These are phyloP conservation scores for Lymantria monacha DNA, from an alignment of 2,888 invertebrate genomes.

Conservation along the genomic window DNA sequence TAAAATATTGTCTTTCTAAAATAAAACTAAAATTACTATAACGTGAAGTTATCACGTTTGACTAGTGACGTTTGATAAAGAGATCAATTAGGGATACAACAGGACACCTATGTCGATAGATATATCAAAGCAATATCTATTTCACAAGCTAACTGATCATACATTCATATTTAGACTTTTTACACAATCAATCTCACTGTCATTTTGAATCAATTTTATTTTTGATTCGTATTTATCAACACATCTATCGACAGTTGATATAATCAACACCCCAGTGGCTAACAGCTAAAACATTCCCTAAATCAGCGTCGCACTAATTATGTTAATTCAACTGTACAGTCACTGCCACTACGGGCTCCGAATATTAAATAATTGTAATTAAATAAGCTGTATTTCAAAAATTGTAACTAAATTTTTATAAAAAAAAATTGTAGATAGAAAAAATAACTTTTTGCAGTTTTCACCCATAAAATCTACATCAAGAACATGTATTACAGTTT, in stretches of 20 bases:
- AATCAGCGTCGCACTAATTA: slow-evolving; percentile 29
- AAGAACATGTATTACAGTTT: not conserved
- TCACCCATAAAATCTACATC: not conserved
- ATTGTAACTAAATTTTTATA: not conserved
- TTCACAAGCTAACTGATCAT: slow-evolving; percentile 4
- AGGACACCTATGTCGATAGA: slow-evolving; percentile 22
- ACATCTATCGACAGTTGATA: slow-evolving; percentile 18
- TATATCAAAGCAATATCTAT: slow-evolving; percentile 8
- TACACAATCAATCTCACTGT: slow-evolving; percentile 11
- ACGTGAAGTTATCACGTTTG: slow-evolving; percentile 52
- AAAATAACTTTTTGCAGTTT: too few species aligned
- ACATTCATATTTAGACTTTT: slow-evolving; percentile 13
- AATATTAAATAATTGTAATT: slow-evolving; percentile 6
- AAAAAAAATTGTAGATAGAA: too few species aligned
- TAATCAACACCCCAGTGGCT: slow-evolving; percentile 21
- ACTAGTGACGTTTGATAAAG: slow-evolving; percentile 74
- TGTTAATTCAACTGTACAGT: slow-evolving; percentile 33
- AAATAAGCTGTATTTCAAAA: not conserved
- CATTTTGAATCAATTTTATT: slow-evolving; percentile 12
- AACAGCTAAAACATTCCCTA: slow-evolving; percentile 35
- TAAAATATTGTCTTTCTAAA: slow-evolving; percentile 45
- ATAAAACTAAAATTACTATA: slow-evolving; percentile 53
- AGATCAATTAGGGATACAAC: slow-evolving; percentile 55
- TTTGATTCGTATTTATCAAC: slow-evolving; percentile 9
- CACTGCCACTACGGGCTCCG: slow-evolving; percentile 21